Evolutionary conservation across 2,113 vertebrate species (phyloP).

Genomic region (Ariopsis seemanni): DNA sequence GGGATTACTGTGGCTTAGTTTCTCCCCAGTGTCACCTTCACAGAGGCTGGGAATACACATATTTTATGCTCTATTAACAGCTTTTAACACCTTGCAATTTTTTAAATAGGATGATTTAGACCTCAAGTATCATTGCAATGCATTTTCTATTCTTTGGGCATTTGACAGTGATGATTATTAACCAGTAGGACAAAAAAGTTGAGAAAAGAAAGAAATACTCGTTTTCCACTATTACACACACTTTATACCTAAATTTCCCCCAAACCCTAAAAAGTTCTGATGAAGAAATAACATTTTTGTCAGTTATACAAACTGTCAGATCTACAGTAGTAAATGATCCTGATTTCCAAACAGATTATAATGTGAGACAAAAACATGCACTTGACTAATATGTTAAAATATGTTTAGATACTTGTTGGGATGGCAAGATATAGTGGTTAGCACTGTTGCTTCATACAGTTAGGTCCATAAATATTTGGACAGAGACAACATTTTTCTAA

Average conservation of each 20-base stretch:
- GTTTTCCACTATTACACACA: background rate
- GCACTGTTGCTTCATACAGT: too few species aligned
- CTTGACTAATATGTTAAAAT: background rate
- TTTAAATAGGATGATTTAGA: background rate
- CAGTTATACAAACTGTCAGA: background rate
- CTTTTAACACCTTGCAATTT: background rate
- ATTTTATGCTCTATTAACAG: conserved; percentile 12
- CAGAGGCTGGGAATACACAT: background rate
- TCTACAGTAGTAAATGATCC: background rate
- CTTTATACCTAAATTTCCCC: background rate
- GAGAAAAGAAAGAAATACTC: background rate
- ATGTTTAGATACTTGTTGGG: background rate
- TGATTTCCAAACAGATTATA: background rate
- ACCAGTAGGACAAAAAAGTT: background rate
- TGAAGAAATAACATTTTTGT: background rate
- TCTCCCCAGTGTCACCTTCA: conserved; percentile 16
- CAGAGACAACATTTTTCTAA: too few species aligned
- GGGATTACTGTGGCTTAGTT: background rate
- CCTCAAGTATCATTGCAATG: background rate
- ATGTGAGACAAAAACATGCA: background rate
- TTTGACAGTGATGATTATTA: background rate
- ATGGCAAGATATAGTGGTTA: too few species aligned
- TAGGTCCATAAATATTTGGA: too few species aligned
- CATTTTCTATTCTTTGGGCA: background rate
- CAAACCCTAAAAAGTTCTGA: background rate